phyloP scores from a whole-genome alignment of 2,888 invertebrate genomes.

The Cataglyphis altisquamis region DNA sequence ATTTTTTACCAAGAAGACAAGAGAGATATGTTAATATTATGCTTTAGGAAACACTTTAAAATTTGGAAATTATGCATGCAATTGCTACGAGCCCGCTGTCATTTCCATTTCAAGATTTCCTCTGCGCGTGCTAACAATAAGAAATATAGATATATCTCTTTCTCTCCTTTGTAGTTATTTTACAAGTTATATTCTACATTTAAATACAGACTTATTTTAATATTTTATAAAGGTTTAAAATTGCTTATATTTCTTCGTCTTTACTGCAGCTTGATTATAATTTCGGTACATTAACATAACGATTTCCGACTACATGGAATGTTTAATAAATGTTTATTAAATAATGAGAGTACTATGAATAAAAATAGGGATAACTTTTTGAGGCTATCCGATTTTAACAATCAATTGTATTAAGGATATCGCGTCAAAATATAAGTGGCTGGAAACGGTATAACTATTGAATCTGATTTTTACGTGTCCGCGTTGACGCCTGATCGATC shows the following conservation, averaged over 20 bases:
- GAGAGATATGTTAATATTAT: background rate
- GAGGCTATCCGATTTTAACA: background rate
- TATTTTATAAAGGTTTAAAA: slow-evolving; percentile 20
- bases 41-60: background rate
- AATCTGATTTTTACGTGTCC: slow-evolving; percentile 65
- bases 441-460: slow-evolving; percentile 43
- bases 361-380: background rate
- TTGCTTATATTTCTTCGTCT: background rate
- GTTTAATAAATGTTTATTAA: background rate
- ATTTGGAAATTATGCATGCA: background rate
- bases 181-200: background rate
- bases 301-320: background rate
- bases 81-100: background rate
- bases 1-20: background rate
- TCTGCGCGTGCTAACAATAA: slow-evolving; percentile 1
- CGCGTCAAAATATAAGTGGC: background rate
- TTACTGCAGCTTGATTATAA: slow-evolving; percentile 9
- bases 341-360: background rate
- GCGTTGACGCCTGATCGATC: slow-evolving; percentile 68
- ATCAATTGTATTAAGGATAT: background rate
- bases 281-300: background rate
- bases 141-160: background rate
- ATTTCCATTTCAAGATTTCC: slow-evolving; percentile 44
- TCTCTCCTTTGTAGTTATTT: background rate
- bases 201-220: background rate